A percentile compares a stretch with the other conserved stretches of the same genome.
phyloP scores from a whole-genome alignment of 2,113 vertebrate species.

The Sander lucioperca region DNA sequence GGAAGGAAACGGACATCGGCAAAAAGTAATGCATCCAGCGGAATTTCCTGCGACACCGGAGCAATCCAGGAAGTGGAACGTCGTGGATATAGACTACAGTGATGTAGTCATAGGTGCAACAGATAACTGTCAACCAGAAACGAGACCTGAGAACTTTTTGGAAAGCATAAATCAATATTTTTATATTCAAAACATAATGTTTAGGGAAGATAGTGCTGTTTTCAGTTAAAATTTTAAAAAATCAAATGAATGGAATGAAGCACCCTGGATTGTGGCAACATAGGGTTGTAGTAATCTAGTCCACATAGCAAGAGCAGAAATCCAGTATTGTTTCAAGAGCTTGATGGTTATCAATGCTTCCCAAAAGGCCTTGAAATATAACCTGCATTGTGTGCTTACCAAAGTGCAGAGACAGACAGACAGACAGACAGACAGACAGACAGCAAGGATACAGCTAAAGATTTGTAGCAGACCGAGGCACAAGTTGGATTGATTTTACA shows the following conservation, averaged over 20 bases:
- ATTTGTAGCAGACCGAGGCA: slow-evolving; percentile 43
- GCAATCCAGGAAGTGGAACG: too few relatives aligned
- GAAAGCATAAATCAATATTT: not conserved
- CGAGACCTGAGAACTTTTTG: not conserved
- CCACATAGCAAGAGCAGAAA: not conserved
- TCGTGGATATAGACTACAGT: too few relatives aligned
- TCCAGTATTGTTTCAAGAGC: slow-evolving; percentile 1
- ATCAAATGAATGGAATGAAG: not conserved
- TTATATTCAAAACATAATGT: not conserved
- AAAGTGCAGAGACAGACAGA: slow-evolving; percentile 37
- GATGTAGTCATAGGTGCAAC: too few relatives aligned
- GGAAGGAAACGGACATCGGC: too few relatives aligned
- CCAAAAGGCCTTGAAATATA: slow-evolving; percentile 33
- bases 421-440: slow-evolving; percentile 28
- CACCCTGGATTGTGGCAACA: not conserved
- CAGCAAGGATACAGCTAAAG: slow-evolving; percentile 41
- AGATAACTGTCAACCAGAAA: too few relatives aligned
- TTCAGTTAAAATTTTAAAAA: not conserved
- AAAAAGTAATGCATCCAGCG: too few relatives aligned
- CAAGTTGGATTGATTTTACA: slow-evolving; percentile 64
- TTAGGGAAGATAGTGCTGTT: not conserved
- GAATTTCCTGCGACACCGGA: too few relatives aligned
- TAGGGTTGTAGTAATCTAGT: not conserved
- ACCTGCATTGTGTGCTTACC: slow-evolving; percentile 33
- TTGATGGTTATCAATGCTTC: slow-evolving; percentile 11